phyloP scores from a whole-genome alignment of 2,797 vertebrate genomes.

The Liasis olivaceus region DNA sequence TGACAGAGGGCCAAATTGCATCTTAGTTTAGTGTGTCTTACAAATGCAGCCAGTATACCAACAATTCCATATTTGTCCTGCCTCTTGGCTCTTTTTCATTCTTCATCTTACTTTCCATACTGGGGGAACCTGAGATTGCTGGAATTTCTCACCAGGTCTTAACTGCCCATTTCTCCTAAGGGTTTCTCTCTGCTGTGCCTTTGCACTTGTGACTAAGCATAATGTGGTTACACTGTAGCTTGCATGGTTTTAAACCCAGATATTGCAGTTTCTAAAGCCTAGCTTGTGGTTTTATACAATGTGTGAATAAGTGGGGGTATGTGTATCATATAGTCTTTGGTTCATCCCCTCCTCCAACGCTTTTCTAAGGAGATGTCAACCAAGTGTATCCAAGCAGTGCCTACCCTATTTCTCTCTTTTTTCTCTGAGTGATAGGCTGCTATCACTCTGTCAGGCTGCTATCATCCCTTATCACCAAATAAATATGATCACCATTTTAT shows the following conservation, averaged over 20 bases:
- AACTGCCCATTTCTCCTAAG: not conserved
- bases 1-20: not conserved
- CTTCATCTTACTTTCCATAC: not conserved
- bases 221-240: not conserved
- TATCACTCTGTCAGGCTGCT: too few relatives aligned
- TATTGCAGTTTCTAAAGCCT: not conserved
- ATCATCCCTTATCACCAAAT: too few relatives aligned
- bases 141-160: not conserved
- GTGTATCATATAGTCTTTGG: not conserved
- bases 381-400: not conserved
- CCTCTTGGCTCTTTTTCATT: not conserved
- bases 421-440: not conserved
- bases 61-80: not conserved
- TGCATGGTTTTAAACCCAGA: not conserved
- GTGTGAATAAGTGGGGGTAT: not conserved
- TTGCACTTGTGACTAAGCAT: not conserved
- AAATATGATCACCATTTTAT: too few relatives aligned
- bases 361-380: not conserved
- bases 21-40: not conserved
- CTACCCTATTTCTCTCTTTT: not conserved
- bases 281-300: not conserved
- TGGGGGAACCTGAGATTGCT: not conserved
- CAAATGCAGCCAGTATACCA: not conserved
- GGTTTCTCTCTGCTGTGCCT: not conserved
- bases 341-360: not conserved